A percentile compares a stretch with the other conserved stretches of the same genome.
Evolutionary conservation across 2,797 vertebrate genomes (phyloP).

Genomic region (Malurus leucopterus): DNA sequence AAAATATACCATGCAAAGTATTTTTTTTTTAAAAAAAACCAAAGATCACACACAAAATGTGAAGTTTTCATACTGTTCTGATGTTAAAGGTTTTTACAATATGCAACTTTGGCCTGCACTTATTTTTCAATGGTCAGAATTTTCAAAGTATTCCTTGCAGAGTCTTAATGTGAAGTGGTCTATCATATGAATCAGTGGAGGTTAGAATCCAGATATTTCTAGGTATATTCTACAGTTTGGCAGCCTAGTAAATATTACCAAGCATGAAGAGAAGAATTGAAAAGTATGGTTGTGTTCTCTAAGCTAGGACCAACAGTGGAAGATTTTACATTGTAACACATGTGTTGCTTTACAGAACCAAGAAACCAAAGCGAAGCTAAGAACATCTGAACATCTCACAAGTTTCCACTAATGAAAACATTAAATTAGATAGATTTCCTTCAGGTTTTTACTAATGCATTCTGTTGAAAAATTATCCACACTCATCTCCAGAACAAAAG

Average conservation of each 20-base stretch:
- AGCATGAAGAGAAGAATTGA: not conserved
- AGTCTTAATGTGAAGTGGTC: not conserved
- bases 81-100: not conserved
- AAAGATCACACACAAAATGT: not conserved
- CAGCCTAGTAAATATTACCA: not conserved
- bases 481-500: conserved; percentile 22
- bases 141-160: not conserved
- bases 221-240: not conserved
- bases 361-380: not conserved
- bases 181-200: not conserved
- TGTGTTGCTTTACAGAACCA: not conserved
- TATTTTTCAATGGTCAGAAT: not conserved
- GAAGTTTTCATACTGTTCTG: not conserved
- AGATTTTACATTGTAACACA: not conserved
- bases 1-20: not conserved
- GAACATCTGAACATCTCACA: not conserved
- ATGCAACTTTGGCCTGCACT: not conserved
- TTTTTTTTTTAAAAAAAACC: not conserved
- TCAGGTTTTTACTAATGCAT: not conserved
- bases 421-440: conserved; percentile 6
- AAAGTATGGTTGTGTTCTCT: not conserved
- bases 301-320: not conserved
- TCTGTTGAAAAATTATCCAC: conserved; percentile 22
- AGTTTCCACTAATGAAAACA: conserved; percentile 17
- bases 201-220: not conserved